Percentiles rank a stretch among this genome's conserved stretches.
phyloP scores from a whole-genome alignment of 2,113 vertebrate genomes.

The Chaenogobius annularis region DNA sequence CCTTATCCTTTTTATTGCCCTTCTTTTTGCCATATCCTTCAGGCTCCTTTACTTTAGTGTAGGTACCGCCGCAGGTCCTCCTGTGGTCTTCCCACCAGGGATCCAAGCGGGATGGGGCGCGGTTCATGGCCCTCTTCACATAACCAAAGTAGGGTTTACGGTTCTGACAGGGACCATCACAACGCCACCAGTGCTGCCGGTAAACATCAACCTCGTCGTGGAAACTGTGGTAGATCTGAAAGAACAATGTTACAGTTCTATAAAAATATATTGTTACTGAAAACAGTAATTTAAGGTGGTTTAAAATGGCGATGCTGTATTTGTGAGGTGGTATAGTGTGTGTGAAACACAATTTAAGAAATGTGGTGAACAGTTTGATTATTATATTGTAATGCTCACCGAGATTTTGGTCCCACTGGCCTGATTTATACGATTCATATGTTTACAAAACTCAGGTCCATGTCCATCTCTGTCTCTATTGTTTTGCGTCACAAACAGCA shows the following conservation, averaged over 20 bases:
- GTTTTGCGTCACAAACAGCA: slow-evolving; percentile 95
- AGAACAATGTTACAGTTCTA: not conserved
- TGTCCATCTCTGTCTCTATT: slow-evolving; percentile 89
- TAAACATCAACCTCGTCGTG: slow-evolving; percentile 89
- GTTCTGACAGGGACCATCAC: slow-evolving; percentile 85
- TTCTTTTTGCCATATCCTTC: slow-evolving; percentile 84
- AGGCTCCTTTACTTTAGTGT: slow-evolving; percentile 89
- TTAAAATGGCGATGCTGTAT: not conserved
- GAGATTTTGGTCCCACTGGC: slow-evolving; percentile 89
- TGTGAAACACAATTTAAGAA: not conserved
- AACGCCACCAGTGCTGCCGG: slow-evolving; percentile 96
- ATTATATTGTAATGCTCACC: slow-evolving; percentile 63
- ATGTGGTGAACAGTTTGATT: not conserved
- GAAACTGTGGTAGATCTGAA: slow-evolving; percentile 89
- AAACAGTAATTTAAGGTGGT: not conserved
- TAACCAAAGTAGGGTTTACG: slow-evolving; percentile 87
- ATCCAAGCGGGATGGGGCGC: slow-evolving; percentile 87
- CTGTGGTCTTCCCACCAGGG: slow-evolving; percentile 92
- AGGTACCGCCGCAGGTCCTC: slow-evolving; percentile 86
- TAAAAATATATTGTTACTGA: not conserved
- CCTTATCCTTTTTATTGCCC: slow-evolving; percentile 42
- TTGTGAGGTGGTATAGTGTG: too few relatives aligned
- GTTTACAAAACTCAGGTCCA: slow-evolving; percentile 94
- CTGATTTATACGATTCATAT: slow-evolving; percentile 91
- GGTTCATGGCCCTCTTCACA: slow-evolving; percentile 91